These are phyloP conservation scores for Python bivittatus DNA, from an alignment of 2,113 vertebrate genomes.

Conservation along the genomic window DNA sequence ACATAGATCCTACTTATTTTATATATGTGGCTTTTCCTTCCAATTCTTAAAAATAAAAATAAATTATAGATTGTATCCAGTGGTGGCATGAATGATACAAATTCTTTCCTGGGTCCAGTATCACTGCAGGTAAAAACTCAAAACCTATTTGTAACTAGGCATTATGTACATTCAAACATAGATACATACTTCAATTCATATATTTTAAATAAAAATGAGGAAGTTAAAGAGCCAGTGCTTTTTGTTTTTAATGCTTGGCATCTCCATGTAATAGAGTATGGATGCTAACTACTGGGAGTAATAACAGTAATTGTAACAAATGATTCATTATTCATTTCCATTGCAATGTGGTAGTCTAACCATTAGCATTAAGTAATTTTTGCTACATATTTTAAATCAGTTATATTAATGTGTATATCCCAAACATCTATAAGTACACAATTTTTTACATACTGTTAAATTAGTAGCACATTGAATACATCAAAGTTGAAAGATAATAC, in stretches of 20 bases:
- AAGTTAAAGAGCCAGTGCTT: background rate
- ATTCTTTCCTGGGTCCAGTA: slow-evolving; percentile 27
- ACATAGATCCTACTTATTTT: no score
- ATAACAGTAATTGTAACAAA: background rate
- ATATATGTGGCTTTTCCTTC: no score
- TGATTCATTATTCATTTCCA: slow-evolving; percentile 7
- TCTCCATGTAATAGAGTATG: background rate
- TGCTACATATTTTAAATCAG: background rate
- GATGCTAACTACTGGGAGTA: slow-evolving; percentile 1
- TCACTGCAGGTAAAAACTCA: background rate
- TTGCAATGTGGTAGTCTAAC: background rate
- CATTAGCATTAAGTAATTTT: background rate
- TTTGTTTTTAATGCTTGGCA: background rate
- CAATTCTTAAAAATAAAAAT: no score
- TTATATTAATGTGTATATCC: background rate
- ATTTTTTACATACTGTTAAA: slow-evolving; percentile 32
- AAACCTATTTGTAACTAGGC: slow-evolving; percentile 38
- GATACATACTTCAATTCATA: background rate
- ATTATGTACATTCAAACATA: background rate
- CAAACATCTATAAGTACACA: slow-evolving; percentile 23
- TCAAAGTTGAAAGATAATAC: slow-evolving; percentile 58
- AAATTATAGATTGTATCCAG: no score
- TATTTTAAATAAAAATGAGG: background rate
- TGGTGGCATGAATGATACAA: no score
- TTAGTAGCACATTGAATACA: slow-evolving; percentile 43